Evolutionary conservation across 2,888 invertebrate species (phyloP).

Genomic region (Dione juno): DNA sequence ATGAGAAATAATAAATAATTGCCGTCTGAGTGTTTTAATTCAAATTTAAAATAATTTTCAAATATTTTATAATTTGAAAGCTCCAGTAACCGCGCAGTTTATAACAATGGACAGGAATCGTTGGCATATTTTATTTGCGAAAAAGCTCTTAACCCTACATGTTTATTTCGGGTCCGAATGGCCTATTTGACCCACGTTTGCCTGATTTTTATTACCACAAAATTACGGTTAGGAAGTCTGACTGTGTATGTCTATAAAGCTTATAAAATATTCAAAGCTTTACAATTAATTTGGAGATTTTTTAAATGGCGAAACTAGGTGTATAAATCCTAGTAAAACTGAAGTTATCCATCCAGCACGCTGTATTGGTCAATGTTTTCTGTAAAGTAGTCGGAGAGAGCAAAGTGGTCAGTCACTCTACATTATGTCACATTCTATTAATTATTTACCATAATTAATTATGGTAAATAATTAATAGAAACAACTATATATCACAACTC

Average conservation of each 20-base stretch:
- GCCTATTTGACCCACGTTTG: constrained; percentile 35
- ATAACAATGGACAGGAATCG: constrained; percentile 32
- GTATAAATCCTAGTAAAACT: not conserved
- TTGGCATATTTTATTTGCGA: constrained; percentile 37
- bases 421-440: no score
- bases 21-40: no score
- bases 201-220: constrained; percentile 40
- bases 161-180: constrained; percentile 41
- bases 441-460: no score
- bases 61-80: constrained; percentile 17
- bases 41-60: not conserved
- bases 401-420: no score
- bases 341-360: no score
- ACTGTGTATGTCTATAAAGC: constrained; percentile 22
- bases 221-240: constrained; percentile 29
- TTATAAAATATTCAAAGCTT: constrained; percentile 22
- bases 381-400: no score
- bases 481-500: no score
- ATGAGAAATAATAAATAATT: no score
- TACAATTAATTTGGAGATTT: constrained; percentile 3
- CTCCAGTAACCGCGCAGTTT: constrained; percentile 11
- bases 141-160: constrained; percentile 34
- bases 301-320: not conserved
- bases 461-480: no score
- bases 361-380: no score